Conservation (phyloP, 2,888 invertebrate species). For the Monoplex corrugatus region DNA sequence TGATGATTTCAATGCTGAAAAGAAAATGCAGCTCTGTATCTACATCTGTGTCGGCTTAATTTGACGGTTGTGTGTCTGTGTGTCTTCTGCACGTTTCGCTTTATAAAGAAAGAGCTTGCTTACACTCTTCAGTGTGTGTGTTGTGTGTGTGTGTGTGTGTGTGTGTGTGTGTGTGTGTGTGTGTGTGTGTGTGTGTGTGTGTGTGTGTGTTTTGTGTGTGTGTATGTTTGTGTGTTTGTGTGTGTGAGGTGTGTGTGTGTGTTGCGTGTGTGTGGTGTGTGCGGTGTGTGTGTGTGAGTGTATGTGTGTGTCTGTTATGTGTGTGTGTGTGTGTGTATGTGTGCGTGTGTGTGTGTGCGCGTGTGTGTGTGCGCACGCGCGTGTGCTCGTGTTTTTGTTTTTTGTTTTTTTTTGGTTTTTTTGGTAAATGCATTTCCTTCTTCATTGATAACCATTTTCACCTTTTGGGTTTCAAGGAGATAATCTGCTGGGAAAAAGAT, state of each 20-base stretch:
- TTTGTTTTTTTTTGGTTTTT: too few relatives aligned
- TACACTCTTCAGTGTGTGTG: not conserved
- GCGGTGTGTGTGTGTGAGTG: not conserved
- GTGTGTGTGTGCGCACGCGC: not conserved
- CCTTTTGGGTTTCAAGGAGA: not conserved
- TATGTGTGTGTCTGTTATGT: not conserved
- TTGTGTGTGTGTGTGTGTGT: not conserved
- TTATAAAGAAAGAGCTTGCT: too few relatives aligned
- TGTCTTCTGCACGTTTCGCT: too few relatives aligned
- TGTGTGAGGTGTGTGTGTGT: not conserved
- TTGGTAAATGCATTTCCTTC: not conserved
- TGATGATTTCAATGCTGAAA: too few relatives aligned
- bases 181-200: not conserved
- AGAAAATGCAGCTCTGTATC: too few relatives aligned
- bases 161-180: slow-evolving; percentile 17
- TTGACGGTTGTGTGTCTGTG: too few relatives aligned
- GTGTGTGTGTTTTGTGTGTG: not conserved
- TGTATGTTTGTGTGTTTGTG: not conserved
- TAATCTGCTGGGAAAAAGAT: not conserved
- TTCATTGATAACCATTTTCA: not conserved
- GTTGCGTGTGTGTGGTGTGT: not conserved
- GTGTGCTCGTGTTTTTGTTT: not conserved
- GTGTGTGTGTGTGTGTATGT: not conserved
- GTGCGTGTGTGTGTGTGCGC: not conserved
- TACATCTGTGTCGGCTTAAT: too few relatives aligned